Evolutionary conservation across 2,888 invertebrate genomes (phyloP), one percentile per base, ranked within the genome.

Genomic region (Drosophila anomalata): DNA sequence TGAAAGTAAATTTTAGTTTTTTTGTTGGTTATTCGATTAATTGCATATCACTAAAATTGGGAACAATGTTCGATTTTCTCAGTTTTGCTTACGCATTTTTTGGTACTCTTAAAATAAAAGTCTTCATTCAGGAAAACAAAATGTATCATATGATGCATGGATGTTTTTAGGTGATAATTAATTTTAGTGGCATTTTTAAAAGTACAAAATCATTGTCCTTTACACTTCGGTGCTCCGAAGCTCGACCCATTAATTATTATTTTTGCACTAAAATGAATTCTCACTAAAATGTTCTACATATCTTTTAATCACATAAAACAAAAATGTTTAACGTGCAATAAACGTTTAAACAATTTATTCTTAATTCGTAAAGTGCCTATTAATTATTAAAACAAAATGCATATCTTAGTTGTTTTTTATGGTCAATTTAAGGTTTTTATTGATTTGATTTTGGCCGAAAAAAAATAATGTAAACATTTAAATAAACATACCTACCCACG

Each of bases 31-130:
- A 54, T 31, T 63, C 54, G 29, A 67, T 58, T 73, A 51, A 31
- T 52, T 36, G 56, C 77, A 78, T 77, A 84, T 90, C 91, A 90
- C 90, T 82, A 87, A 89, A 91, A 91, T 90, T 91, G 91, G 90
- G 90, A 90, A 91, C 78, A 89, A 90, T 89, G 89, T 89, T 90
- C 85, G 77, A 73, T 75, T 65, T 58, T 53, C 42, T 58, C 50
- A 22, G 50, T 54, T 72, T 62, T 42, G 55, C 61, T 74, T 61
- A 56, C 60, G 59, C 41, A 39, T 14, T 39, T 42, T 47, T 55
- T 6, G 41, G 65, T 61, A 53, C 54, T 44, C 24, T 56, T 54
- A 12, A 14, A 42, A 11, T 9, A 41, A 47, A 31, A 61, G 22
- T 48, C 12, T 39, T 29, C 20, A 20, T 62, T 50, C 20, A 11